A percentile compares a stretch with the other conserved stretches of the same genome.
Conservation (phyloP, 2,797 vertebrate genomes). For the Holocentrus rufus region DNA sequence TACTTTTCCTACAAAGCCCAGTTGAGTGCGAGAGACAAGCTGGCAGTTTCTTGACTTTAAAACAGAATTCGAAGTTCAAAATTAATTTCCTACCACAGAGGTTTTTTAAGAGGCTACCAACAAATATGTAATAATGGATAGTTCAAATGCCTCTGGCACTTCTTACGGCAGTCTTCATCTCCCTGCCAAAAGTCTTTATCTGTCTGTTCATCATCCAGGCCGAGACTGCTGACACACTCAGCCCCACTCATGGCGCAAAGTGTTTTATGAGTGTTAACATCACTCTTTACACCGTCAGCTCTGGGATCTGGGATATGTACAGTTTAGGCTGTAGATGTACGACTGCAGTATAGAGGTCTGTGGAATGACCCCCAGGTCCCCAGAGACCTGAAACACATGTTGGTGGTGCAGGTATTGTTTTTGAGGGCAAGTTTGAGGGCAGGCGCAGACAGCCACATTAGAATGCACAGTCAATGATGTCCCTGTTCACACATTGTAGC, state of each 20-base stretch:
- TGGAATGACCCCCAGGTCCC: too few species aligned
- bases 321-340: background rate
- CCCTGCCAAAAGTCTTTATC: constrained; percentile 25
- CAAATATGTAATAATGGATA: constrained; percentile 61
- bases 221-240: constrained; percentile 45
- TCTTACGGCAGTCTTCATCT: constrained; percentile 31
- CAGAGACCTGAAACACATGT: too few species aligned
- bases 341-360: background rate
- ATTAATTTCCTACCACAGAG: constrained; percentile 14
- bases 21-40: background rate
- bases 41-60: constrained; percentile 12
- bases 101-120: constrained; percentile 44
- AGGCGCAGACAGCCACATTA: too few species aligned
- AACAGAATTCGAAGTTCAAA: constrained; percentile 6
- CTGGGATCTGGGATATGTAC: constrained; percentile 12
- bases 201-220: constrained; percentile 42
- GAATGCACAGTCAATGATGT: too few species aligned
- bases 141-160: constrained; percentile 57
- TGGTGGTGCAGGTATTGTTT: too few species aligned
- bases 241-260: background rate
- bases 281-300: constrained; percentile 22
- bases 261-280: constrained; percentile 33
- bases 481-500: too few species aligned
- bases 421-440: too few species aligned
- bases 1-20: background rate